phyloP scores from a whole-genome alignment of 2,797 vertebrate genomes.

The Lepus townsendii region DNA sequence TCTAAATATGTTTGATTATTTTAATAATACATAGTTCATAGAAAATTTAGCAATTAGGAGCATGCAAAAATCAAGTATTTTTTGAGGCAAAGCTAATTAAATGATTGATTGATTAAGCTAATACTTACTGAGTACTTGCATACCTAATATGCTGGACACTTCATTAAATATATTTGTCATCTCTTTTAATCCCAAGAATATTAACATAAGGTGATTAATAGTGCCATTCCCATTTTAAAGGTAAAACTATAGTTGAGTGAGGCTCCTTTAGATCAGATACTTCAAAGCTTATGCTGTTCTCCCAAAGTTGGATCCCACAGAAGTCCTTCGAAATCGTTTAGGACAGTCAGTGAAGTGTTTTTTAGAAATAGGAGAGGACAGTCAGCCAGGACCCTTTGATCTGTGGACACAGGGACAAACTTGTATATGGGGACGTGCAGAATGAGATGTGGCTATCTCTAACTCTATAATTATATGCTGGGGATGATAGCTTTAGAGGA shows the following conservation, averaged over 20 bases:
- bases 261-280: neutral
- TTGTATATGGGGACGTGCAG: neutral
- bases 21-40: no score
- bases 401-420: neutral
- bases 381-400: neutral
- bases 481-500: neutral
- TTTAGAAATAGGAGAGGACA: neutral
- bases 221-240: slow-evolving; percentile 17
- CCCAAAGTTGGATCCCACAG: neutral
- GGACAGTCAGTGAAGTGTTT: neutral
- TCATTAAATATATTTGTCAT: neutral
- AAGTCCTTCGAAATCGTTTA: neutral
- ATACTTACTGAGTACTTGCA: neutral
- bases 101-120: neutral
- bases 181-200: slow-evolving; percentile 26
- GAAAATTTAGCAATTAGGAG: no score
- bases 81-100: slow-evolving; percentile 26
- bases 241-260: slow-evolving; percentile 37
- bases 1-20: no score
- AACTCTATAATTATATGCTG: neutral
- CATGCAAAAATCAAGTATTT: neutral
- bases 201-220: neutral
- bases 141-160: neutral
- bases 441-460: neutral
- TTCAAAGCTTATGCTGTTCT: neutral